Evolutionary conservation across 1,140 invertebrate species (phyloP).

Genomic region (Lucilia sericata): DNA sequence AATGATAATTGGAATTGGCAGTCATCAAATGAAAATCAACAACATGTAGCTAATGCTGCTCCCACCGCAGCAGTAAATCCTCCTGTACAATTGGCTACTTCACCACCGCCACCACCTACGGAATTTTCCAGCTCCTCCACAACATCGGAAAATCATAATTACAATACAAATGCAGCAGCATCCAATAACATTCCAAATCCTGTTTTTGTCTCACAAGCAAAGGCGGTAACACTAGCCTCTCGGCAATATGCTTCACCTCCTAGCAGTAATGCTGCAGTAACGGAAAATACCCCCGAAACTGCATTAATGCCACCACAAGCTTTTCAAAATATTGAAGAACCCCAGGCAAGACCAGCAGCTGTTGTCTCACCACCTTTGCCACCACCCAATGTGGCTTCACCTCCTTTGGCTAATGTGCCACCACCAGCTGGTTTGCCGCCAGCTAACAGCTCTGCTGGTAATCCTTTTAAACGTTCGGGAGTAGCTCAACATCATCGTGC

Average conservation of each 20-base stretch:
- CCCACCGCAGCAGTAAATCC: neutral
- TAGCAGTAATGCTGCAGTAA: conserved; percentile 35
- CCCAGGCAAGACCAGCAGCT: conserved; percentile 19
- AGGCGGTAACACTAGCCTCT: conserved; percentile 49
- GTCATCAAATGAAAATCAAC: conserved; percentile 35
- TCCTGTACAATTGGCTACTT: neutral
- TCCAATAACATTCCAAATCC: conserved; percentile 48
- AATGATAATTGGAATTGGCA: conserved; percentile 46
- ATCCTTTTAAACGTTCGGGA: conserved; percentile 66
- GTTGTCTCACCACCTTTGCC: conserved; percentile 29
- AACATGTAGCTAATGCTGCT: conserved; percentile 23
- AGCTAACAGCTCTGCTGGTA: conserved; percentile 46
- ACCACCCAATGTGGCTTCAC: conserved; percentile 37
- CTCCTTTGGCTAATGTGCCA: conserved; percentile 42
- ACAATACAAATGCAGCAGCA: conserved; percentile 25
- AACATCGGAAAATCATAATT: conserved; percentile 44
- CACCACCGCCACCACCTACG: conserved; percentile 22
- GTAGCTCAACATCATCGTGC: conserved; percentile 64
- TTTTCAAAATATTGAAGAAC: conserved; percentile 57
- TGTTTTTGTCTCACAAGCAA: conserved; percentile 50
- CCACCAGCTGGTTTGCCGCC: conserved; percentile 39
- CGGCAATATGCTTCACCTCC: conserved; percentile 50
- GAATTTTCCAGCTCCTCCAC: conserved; percentile 16
- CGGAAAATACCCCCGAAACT: conserved; percentile 22
- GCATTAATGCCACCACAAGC: conserved; percentile 49